These are phyloP conservation scores for Caenorhabditis sp. DNA, from an alignment of 2,888 invertebrate genomes.

Conservation along the genomic window DNA sequence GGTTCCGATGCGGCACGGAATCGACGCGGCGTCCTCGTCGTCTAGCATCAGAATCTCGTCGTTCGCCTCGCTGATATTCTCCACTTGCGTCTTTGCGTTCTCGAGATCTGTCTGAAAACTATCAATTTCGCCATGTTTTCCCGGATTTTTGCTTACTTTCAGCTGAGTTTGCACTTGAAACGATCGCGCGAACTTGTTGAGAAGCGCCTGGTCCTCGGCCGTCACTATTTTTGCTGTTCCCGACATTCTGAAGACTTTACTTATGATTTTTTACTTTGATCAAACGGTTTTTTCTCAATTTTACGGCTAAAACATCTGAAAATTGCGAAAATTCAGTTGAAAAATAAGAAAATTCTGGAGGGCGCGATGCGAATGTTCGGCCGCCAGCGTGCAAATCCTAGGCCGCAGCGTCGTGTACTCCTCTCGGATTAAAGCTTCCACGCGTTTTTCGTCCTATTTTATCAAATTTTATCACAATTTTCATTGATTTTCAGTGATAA, in stretches of 20 bases:
- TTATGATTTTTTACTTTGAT: background rate
- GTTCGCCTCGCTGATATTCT: conserved; percentile 92
- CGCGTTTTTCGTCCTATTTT: conserved; percentile 14
- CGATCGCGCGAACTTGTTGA: conserved; percentile 94
- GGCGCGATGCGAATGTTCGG: conserved; percentile 14
- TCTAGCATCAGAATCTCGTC: conserved; percentile 87
- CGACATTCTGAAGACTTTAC: conserved; percentile 48
- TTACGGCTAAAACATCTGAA: background rate
- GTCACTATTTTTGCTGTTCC: conserved; percentile 84
- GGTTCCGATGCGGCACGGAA: conserved; percentile 80
- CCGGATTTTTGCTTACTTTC: conserved; percentile 81
- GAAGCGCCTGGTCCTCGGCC: conserved; percentile 96
- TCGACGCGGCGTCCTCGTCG: conserved; percentile 81
- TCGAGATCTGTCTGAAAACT: conserved; percentile 72
- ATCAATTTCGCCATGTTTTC: background rate
- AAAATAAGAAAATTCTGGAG: conserved; percentile 29
- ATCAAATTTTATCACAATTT: background rate
- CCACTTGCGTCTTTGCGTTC: conserved; percentile 86
- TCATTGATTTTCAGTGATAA: conserved; percentile 9
- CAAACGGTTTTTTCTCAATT: background rate
- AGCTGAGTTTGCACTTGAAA: conserved; percentile 93
- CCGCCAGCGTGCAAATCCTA: conserved; percentile 3
- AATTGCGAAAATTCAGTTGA: background rate
- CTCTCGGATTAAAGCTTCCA: conserved; percentile 41
- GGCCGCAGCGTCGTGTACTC: conserved; percentile 20